Evolutionary conservation across 2,888 invertebrate species (phyloP).

Genomic region (Drosophila suboccidentalis): DNA sequence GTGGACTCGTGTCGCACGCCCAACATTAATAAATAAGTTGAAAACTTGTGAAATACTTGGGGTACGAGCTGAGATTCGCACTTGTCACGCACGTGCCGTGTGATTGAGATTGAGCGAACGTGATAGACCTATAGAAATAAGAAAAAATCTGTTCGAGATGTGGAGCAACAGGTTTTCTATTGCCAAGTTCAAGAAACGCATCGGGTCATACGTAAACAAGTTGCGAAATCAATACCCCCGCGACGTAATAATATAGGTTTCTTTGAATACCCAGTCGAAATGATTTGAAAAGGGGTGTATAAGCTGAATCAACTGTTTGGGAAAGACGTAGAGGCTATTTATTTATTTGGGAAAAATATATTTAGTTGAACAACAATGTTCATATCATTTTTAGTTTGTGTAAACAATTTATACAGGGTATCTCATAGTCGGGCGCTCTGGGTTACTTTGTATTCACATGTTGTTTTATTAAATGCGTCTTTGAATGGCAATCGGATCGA

Average conservation of each 20-base stretch:
- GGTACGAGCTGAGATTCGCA: constrained; percentile 32
- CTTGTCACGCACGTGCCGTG: constrained; percentile 63
- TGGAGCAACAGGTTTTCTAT: constrained; percentile 54
- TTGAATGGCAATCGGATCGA: constrained; percentile 56
- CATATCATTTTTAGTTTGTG: background rate
- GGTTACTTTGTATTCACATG: background rate
- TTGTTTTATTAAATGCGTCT: constrained; percentile 37
- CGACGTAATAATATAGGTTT: constrained; percentile 53
- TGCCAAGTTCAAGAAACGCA: constrained; percentile 82
- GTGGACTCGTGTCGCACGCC: constrained; percentile 11
- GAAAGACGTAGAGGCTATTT: no score
- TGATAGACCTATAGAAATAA: constrained; percentile 11
- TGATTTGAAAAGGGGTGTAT: background rate
- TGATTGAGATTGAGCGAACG: constrained; percentile 27
- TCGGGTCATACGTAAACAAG: constrained; percentile 23
- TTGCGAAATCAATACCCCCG: constrained; percentile 11
- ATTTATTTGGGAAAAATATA: no score
- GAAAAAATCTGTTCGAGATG: constrained; percentile 10
- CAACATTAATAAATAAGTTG: constrained; percentile 7
- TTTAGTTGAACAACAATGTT: background rate
- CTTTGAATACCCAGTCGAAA: background rate
- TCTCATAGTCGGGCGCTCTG: background rate
- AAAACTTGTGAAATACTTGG: constrained; percentile 42
- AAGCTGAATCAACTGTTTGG: background rate
- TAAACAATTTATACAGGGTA: background rate